Conservation (phyloP, 2,797 vertebrate genomes). For the Chiroxiphia lanceolata region DNA sequence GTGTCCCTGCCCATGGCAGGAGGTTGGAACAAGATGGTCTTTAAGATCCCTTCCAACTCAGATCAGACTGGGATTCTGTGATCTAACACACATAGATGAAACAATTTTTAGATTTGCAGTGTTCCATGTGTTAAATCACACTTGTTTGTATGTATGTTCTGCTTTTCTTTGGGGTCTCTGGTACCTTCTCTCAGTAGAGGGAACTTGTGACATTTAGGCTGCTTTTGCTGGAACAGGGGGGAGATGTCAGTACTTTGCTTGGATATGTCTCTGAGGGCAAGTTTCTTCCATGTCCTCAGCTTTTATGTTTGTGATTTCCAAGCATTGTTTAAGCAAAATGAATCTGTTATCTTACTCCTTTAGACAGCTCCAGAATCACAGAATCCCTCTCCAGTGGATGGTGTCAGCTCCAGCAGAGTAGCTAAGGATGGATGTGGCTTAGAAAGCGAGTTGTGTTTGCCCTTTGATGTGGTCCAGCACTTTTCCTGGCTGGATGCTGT, state of each 20-base stretch:
- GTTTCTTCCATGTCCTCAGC: background rate
- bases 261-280: background rate
- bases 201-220: background rate
- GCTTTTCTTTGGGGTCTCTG: background rate
- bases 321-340: background rate
- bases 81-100: background rate
- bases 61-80: background rate
- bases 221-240: background rate
- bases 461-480: background rate
- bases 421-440: background rate
- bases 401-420: background rate
- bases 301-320: background rate
- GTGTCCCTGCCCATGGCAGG: background rate
- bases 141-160: background rate
- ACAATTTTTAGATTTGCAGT: background rate
- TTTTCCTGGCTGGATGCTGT: background rate
- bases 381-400: background rate
- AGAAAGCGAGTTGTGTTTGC: background rate
- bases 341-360: background rate
- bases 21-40: rapidly evolving
- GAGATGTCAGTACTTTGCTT: background rate
- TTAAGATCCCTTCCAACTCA: background rate
- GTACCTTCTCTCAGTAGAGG: background rate
- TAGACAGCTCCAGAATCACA: background rate
- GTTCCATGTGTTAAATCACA: rapidly evolving